Conservation (phyloP, 2,797 vertebrate genomes). For the Gymnopithys bicolor region DNA sequence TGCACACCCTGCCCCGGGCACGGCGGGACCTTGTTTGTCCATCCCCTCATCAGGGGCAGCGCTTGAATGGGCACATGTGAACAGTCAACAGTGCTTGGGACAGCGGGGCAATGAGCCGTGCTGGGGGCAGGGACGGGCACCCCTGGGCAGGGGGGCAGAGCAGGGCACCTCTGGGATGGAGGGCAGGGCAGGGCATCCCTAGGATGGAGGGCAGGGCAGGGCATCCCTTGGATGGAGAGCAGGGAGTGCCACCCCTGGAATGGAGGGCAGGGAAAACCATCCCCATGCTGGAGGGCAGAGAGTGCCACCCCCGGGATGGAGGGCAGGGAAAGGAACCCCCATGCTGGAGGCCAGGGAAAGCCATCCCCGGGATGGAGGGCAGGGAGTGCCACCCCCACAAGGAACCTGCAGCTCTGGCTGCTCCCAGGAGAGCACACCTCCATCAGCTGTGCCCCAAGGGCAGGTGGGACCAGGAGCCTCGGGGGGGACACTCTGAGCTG, state of each 20-base stretch:
- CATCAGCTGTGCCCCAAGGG: background rate
- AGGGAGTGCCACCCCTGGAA: background rate
- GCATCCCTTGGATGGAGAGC: too few species aligned
- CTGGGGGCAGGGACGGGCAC: background rate
- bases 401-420: background rate
- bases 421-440: background rate
- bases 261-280: too few species aligned
- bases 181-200: too few species aligned
- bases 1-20: background rate
- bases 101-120: background rate
- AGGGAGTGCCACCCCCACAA: background rate
- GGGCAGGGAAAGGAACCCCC: too few species aligned
- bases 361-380: too few species aligned
- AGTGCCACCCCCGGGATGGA: background rate
- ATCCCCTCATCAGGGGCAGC: slow-evolving; percentile 18
- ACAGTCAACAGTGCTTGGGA: slow-evolving; percentile 10
- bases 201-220: background rate
- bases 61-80: background rate
- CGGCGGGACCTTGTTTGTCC: background rate
- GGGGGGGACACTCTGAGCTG: background rate
- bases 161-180: too few species aligned
- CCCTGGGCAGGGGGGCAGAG: too few species aligned
- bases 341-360: too few species aligned
- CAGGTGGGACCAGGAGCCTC: background rate
- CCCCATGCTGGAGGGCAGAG: too few species aligned